Evolutionary conservation across 2,113 vertebrate species (phyloP).

Genomic region (Phyllostomus hastatus): DNA sequence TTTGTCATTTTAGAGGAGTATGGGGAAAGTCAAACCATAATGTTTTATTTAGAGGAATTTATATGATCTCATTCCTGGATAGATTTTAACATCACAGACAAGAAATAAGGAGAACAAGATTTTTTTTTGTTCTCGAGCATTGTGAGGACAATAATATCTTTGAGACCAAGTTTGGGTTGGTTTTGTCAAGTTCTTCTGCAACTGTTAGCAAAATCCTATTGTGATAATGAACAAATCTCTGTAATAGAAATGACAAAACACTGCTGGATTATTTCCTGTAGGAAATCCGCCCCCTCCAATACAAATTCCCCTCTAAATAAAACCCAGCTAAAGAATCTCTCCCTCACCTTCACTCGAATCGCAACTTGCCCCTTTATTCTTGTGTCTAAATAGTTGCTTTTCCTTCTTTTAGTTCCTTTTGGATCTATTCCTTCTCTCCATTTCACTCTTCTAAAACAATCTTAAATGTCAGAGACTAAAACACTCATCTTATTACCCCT

Average conservation of each 20-base stretch:
- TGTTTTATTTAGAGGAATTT: conserved; percentile 58
- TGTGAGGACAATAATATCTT: conserved; percentile 38
- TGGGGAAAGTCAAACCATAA: conserved; percentile 40
- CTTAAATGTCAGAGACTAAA: conserved; percentile 3
- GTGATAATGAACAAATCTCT: not conserved
- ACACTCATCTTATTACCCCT: conserved; percentile 13
- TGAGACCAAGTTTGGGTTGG: conserved; percentile 29
- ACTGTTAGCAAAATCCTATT: conserved; percentile 16
- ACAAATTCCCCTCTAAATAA: not conserved
- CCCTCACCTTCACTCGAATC: not conserved
- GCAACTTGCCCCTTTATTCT: not conserved
- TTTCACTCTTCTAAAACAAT: not conserved
- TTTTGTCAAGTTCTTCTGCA: conserved; percentile 27
- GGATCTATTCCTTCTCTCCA: not conserved
- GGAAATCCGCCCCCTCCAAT: not conserved
- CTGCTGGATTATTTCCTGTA: not conserved
- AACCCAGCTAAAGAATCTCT: not conserved
- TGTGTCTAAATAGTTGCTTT: not conserved
- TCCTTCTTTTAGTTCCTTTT: not conserved
- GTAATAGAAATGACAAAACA: conserved; percentile 11
- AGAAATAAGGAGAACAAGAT: conserved; percentile 51
- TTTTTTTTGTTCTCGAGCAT: conserved; percentile 55
- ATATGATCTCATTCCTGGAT: conserved; percentile 38
- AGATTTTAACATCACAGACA: conserved; percentile 43
- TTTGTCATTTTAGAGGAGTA: conserved; percentile 56